phyloP scores from a whole-genome alignment of 2,888 invertebrate species.

The Drosophila greeni region DNA sequence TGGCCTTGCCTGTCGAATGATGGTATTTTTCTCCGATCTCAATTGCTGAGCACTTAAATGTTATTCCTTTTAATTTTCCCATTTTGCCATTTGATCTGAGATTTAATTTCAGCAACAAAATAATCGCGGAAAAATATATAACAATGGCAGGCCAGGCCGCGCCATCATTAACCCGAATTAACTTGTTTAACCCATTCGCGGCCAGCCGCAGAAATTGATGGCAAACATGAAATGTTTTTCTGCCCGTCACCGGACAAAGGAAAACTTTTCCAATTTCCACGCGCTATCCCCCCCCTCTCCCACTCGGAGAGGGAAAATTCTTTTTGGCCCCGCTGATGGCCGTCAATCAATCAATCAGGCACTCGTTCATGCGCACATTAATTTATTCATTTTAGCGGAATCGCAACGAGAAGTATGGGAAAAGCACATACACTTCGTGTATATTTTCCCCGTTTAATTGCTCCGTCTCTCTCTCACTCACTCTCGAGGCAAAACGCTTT shows the following conservation, averaged over 20 bases:
- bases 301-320: background rate
- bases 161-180: slow-evolving; percentile 36
- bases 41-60: background rate
- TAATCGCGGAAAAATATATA: background rate
- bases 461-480: slow-evolving; percentile 7
- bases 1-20: background rate
- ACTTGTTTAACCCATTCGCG: slow-evolving; percentile 39
- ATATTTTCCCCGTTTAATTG: slow-evolving; percentile 64
- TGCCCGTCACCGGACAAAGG: slow-evolving; percentile 22
- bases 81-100: background rate
- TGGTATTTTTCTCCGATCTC: background rate
- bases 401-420: slow-evolving; percentile 47
- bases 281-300: no score
- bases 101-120: background rate
- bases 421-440: no score
- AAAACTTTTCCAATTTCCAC: slow-evolving; percentile 41
- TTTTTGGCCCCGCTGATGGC: slow-evolving; percentile 23
- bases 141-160: slow-evolving; percentile 10
- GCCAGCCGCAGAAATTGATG: slow-evolving; percentile 37
- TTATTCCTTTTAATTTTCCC: background rate
- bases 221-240: slow-evolving; percentile 40
- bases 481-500: slow-evolving; percentile 63
- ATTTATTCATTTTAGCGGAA: slow-evolving; percentile 64
- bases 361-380: slow-evolving; percentile 62
- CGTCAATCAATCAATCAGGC: slow-evolving; percentile 61